Evolutionary conservation across 2,888 invertebrate species (phyloP), one percentile per base, ranked within the genome.

Genomic region (Cyaniris semiargus): DNA sequence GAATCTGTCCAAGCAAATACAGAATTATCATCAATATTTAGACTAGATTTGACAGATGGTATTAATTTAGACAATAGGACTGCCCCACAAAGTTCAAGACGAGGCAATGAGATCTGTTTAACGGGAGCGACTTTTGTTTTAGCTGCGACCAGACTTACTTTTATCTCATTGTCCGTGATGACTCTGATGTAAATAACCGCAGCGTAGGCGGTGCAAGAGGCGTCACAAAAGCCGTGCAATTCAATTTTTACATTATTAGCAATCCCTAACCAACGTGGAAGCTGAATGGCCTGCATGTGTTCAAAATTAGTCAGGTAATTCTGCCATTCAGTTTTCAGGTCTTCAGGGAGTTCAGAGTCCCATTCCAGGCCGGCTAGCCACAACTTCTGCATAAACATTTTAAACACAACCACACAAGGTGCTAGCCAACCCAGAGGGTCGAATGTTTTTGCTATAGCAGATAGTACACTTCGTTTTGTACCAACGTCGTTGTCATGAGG

Each of bases 381-480:
- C 53, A 75, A 75, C 23, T 53, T 75, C 23, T 75, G 56, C 3
- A 75, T 75, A n/a, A 75, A 75, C 8, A 44, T 23, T 21, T 75
- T 75, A 38, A 38, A 38, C 38, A 38, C 18, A 53, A 53, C 56
- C 3, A 38, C 38, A 15, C 38, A 56, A 48, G 56, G 56, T 1
- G 75, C 75, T 48, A 75, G 27, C 75, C 75, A 75, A 18, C 75
- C 75, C 8, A 75, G 27, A n/a, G 75, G 75, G 15, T 75, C 56
- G 8, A 38, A 38, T 1, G 8, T 38, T 38, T 38, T 38, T 38
- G 38, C 38, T 38, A 38, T 38, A 7, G 38, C 38, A 38, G 38
- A 38, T 38, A 38, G 38, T 8, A 38, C 38, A n/a, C n/a, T 38
- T 6, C 38, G 38, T 38, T 38, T 38, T 8, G 38, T 38, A 38